A percentile compares a stretch with the other conserved stretches of the same genome.
Evolutionary conservation across 2,797 vertebrate species (phyloP).

Genomic region (Brachyalestes nurse): DNA sequence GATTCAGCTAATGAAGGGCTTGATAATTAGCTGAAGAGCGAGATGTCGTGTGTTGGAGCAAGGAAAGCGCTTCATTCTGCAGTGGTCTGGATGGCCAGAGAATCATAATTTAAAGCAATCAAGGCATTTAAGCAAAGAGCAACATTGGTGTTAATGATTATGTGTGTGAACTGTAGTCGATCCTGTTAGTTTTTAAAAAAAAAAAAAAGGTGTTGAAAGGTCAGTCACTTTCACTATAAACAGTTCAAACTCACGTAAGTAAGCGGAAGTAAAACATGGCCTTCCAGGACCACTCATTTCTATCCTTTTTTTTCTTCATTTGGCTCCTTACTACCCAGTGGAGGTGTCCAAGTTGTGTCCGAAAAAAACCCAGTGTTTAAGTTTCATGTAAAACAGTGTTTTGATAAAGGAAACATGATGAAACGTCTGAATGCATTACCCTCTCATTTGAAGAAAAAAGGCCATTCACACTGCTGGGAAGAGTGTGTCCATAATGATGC

Average conservation of each 20-base stretch:
- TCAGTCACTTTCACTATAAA: conserved; percentile 7
- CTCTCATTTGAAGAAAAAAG: conserved; percentile 26
- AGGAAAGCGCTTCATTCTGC: neutral
- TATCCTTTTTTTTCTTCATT: neutral
- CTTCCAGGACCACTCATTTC: conserved; percentile 18
- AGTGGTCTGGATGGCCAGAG: neutral
- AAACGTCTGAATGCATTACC: conserved; percentile 46
- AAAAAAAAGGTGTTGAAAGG: neutral
- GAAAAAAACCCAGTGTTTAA: neutral
- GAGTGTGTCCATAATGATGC: conserved; percentile 31
- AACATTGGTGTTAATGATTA: conserved; percentile 21
- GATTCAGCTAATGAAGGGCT: conserved; percentile 14
- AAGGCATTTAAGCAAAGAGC: conserved; percentile 24
- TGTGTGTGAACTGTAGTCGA: conserved; percentile 28
- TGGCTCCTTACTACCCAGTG: neutral
- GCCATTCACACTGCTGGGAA: conserved; percentile 13
- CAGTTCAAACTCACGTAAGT: neutral
- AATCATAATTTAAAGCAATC: conserved; percentile 30
- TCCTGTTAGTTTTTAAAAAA: neutral
- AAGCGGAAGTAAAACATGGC: conserved; percentile 1
- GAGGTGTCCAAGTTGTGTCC: neutral
- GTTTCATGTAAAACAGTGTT: conserved; percentile 36
- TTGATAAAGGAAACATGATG: conserved; percentile 49
- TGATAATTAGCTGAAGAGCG: neutral
- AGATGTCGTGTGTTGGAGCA: neutral